Conservation (phyloP, 2,113 vertebrate species). For the Zosterops hypoxanthus region DNA sequence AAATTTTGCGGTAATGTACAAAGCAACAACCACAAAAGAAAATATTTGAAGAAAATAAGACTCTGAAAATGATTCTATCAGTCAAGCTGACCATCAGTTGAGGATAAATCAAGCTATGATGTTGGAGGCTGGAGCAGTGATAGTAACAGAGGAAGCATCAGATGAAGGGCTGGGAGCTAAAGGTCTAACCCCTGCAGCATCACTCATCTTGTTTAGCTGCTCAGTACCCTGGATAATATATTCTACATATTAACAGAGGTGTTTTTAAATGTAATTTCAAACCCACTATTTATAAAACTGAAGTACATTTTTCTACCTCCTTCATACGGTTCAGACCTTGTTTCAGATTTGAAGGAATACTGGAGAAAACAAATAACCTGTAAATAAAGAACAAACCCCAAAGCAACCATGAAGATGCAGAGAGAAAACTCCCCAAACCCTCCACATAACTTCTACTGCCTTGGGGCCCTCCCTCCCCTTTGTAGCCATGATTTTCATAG, state of each 20-base stretch:
- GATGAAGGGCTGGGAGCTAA: background rate
- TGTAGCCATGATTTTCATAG: background rate
- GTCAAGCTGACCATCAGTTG: background rate
- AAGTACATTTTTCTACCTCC: background rate
- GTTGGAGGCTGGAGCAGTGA: background rate
- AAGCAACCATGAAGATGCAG: background rate
- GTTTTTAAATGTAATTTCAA: background rate
- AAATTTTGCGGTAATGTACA: background rate
- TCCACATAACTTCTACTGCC: background rate
- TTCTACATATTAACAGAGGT: background rate
- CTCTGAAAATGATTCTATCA: background rate
- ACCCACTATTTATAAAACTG: background rate
- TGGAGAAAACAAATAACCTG: background rate
- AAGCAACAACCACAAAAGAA: background rate
- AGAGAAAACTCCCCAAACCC: background rate
- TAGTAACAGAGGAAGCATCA: background rate
- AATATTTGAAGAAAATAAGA: fast-evolving
- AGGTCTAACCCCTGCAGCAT: background rate
- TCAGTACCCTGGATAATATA: background rate
- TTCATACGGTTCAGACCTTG: background rate
- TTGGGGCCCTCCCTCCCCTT: background rate
- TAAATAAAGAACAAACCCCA: background rate
- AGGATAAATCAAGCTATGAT: background rate
- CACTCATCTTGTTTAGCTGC: background rate
- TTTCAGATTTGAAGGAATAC: background rate